Base-by-base conservation (phyloP, 2,113 vertebrate species). In the Eurypyga helias region DNA sequence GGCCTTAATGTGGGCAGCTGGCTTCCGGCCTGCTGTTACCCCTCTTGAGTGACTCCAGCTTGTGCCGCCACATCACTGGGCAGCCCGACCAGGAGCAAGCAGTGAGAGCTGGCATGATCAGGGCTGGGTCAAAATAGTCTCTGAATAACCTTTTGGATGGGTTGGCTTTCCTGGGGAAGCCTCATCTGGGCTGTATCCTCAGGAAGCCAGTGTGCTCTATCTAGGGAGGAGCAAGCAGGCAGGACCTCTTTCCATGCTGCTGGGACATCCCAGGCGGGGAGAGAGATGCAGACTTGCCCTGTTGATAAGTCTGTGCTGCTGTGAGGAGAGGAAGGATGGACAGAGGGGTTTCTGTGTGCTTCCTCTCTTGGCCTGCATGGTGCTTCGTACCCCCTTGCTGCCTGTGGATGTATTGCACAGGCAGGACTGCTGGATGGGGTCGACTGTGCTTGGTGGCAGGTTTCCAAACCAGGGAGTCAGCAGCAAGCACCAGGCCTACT, bases 401-500 rank as follows among this genome's bases (percentile, higher is more conserved):
- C 38, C 6, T 19, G 14, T 2, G 4, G 36, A 24, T 77, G 29
- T 83, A 8, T 87, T 86, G 80, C 90, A 19, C 31, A 80, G 67
- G 33, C 57, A 76, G 61, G 54, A 55, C 45, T 85, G 73, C 73
- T 87, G 69, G 72, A 75, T 64, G 41, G 43, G 3, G 36, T 57
- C 14, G 5, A 52, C 25, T 61, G 36, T 90, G 73, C 66, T 48
- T 48, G 65, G 43, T 94, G 93, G 83, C 94, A 79, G 62, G 38
- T 55, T 93, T 96, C 93, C 91, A 96, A 87, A 76, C 11, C n/a
- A 49, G 82, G 78, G 71, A 87, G 88, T 67, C 77, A 0, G 45
- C 43, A 87, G 80, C 75, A 62, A 96, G 58, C 71, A 70, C 55
- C 66, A 93, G 96, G 45, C 84, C 91, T 95, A 70, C 72, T 93